Base-by-base conservation (phyloP, 2,113 vertebrate species). In the Saguinus imperator region DNA sequence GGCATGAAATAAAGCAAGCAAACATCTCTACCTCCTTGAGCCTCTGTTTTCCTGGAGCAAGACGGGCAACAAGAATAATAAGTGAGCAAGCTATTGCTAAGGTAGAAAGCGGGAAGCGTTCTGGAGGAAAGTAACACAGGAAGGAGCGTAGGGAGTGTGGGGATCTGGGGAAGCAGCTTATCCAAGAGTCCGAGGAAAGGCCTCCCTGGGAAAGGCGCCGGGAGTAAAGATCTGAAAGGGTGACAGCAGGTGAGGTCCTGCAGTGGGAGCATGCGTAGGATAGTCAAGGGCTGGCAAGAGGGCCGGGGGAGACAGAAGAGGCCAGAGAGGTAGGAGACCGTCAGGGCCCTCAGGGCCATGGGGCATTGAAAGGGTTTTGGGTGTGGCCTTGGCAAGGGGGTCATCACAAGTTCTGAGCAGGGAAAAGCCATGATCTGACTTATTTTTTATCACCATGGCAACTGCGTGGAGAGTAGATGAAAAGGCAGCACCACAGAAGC, bases 401-500 rank as follows among this genome's bases (percentile, higher is more conserved):
- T 29, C 11, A 7, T 68, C 5, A 12, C 27, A 50, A 61, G 40
- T 27, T 29, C 13, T n/a, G 23, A 68, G 72, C 17, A 80, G 52
- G 23, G 25, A 40, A 50, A 6, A 80, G 43, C n/a, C 50, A 20
- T 2, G 40, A 94, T 72, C 23, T 37, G 35, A 92, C 61, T 92
- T 61, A 1, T 5, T 73, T 94, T 45, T 70, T 17, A 76, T 96
- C 57, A 18, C 89, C 86, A 58, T 85, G 82, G 79, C 82, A 94
- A 77, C 86, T 2, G 12, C 1, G 37, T n/a, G 48, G 45, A 35
- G 13, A 25, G 12, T 4, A 4, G 57, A 64, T 37, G 17, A 50
- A 73, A 72, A 58, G 25, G 35, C 52, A 52, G 18, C n/a, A 70
- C 48, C 32, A 0, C 61, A 55, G 48, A 48, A 61, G n/a, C 29